phyloP scores from a whole-genome alignment of 2,888 invertebrate species.

The Lepidonotus clava region DNA sequence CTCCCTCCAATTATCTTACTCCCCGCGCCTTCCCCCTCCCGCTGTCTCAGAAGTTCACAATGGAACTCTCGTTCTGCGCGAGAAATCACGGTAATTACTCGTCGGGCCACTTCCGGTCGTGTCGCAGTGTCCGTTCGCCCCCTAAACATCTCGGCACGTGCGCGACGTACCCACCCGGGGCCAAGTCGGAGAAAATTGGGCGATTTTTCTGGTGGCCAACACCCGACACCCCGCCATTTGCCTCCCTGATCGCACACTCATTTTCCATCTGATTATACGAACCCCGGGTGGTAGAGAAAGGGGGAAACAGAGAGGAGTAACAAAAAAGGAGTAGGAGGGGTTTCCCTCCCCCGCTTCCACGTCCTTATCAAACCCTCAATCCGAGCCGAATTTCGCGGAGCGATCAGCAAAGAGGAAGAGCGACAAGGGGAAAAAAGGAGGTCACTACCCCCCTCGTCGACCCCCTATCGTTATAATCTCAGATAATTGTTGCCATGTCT shows the following conservation, averaged over 20 bases:
- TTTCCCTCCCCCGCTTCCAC: too few relatives aligned
- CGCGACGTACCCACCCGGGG: neutral
- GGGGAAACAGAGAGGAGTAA: neutral
- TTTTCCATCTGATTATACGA: slow-evolving; percentile 24
- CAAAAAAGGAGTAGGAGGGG: neutral
- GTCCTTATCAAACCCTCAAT: too few relatives aligned
- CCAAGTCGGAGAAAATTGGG: slow-evolving; percentile 27
- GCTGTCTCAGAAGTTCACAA: neutral
- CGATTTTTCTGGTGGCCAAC: slow-evolving; percentile 33
- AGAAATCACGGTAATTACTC: slow-evolving; percentile 49
- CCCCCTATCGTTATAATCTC: slow-evolving; percentile 18
- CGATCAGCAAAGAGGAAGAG: too few relatives aligned
- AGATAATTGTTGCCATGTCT: slow-evolving; percentile 12
- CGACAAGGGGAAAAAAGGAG: neutral
- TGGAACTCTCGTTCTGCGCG: slow-evolving; percentile 43
- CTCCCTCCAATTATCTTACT: neutral
- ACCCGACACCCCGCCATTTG: neutral
- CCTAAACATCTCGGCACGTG: slow-evolving; percentile 42
- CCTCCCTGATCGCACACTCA: neutral
- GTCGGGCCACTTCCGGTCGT: slow-evolving; percentile 35
- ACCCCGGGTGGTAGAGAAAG: neutral
- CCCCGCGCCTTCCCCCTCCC: neutral
- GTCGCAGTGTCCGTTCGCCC: slow-evolving; percentile 24
- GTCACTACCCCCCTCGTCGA: neutral
- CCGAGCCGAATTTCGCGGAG: too few relatives aligned